A percentile compares a stretch with the other conserved stretches of the same genome.
phyloP scores from a whole-genome alignment of 2,888 invertebrate genomes.

The Gisinianus flammeolus region DNA sequence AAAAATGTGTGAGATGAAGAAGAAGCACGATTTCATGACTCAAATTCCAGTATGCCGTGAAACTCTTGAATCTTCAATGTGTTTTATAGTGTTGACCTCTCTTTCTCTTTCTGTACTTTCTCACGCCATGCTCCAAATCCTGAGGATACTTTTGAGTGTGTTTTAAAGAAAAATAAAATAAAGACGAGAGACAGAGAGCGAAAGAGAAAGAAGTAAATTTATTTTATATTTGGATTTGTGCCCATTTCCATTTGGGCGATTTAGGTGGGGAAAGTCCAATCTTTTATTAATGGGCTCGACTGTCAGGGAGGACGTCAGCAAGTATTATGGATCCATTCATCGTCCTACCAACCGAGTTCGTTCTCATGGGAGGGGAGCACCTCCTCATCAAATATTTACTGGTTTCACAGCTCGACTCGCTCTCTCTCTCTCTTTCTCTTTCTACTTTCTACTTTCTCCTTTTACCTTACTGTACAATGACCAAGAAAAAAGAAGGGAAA shows the following conservation, averaged over 20 bases:
- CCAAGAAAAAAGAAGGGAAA: too few relatives aligned
- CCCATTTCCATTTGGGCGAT: slow-evolving; percentile 26
- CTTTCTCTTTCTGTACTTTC: neutral
- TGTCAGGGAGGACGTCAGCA: slow-evolving; percentile 25
- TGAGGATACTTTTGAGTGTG: neutral
- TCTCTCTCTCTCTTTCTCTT: slow-evolving; percentile 12
- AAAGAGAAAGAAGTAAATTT: slow-evolving; percentile 21
- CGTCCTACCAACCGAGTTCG: neutral
- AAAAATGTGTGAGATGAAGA: too few relatives aligned
- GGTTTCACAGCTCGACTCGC: slow-evolving; percentile 26
- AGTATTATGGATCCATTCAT: neutral
- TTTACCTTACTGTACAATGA: neutral
- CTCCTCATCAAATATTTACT: slow-evolving; percentile 35
- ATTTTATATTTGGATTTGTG: slow-evolving; percentile 34
- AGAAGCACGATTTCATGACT: too few relatives aligned
- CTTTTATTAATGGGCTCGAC: slow-evolving; percentile 34
- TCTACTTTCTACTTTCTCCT: neutral
- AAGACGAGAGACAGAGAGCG: neutral
- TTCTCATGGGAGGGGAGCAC: slow-evolving; percentile 32
- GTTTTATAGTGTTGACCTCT: too few relatives aligned
- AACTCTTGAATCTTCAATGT: too few relatives aligned
- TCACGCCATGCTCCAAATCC: too few relatives aligned
- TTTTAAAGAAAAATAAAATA: neutral
- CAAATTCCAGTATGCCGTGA: too few relatives aligned
- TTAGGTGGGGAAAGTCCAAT: slow-evolving; percentile 26